A percentile compares a stretch with the other conserved stretches of the same genome.
Conservation (phyloP, 1,140 invertebrate genomes). For the Heliconius hermathena region DNA sequence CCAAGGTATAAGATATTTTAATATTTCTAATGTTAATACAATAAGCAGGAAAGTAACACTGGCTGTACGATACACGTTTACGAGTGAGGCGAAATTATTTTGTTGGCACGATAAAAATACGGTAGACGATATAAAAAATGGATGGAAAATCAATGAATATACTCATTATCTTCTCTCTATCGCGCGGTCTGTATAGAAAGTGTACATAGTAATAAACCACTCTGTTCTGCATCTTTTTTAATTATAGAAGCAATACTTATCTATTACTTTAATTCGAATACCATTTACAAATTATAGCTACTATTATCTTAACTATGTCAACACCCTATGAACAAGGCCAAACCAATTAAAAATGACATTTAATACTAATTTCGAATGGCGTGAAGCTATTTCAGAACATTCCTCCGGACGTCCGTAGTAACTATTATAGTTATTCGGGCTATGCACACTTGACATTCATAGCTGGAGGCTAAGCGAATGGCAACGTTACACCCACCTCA, state of each 20-base stretch:
- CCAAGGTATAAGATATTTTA: not conserved
- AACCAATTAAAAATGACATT: not conserved
- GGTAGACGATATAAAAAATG: not conserved
- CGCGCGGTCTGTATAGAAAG: too few species aligned
- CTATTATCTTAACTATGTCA: not conserved
- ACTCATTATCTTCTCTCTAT: not conserved
- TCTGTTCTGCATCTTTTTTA: too few species aligned
- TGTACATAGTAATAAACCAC: too few species aligned
- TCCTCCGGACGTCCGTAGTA: conserved; percentile 20
- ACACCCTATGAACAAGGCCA: not conserved
- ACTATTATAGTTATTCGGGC: not conserved
- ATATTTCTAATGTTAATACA: not conserved
- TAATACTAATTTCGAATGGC: not conserved
- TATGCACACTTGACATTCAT: conserved; percentile 28
- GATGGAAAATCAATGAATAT: not conserved
- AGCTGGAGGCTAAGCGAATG: conserved; percentile 20
- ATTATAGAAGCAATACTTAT: too few species aligned
- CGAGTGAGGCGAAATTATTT: not conserved
- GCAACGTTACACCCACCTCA: conserved; percentile 28
- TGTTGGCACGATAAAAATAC: not conserved
- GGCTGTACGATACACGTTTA: not conserved
- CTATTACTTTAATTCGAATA: too few species aligned
- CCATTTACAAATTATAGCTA: not conserved
- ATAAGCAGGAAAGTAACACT: not conserved
- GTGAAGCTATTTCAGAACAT: not conserved